Conservation (phyloP, 2,797 vertebrate genomes). For the Poecile montanus region DNA sequence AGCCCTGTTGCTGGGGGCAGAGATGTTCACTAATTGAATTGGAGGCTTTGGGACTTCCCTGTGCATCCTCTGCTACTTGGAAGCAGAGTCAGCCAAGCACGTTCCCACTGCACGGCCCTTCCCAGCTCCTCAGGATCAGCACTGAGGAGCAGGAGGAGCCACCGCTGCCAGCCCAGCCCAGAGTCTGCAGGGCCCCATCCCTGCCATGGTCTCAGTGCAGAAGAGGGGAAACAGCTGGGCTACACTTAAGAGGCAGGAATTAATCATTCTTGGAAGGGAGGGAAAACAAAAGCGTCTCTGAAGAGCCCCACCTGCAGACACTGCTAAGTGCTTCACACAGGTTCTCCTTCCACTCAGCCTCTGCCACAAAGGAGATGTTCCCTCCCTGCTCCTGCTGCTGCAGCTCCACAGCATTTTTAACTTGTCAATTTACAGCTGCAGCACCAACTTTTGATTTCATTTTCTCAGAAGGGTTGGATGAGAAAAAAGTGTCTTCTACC, state of each 20-base stretch:
- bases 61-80: background rate
- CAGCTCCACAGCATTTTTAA: background rate
- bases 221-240: background rate
- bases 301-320: background rate
- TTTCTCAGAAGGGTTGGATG: background rate
- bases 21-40: slow-evolving; percentile 6
- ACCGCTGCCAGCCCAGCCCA: accelerated
- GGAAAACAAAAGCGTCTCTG: background rate
- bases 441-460: background rate
- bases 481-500: background rate
- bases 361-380: background rate
- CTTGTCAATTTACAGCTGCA: background rate
- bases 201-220: background rate
- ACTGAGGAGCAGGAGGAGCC: accelerated
- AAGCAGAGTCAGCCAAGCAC: background rate
- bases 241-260: background rate
- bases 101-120: background rate
- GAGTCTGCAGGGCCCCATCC: background rate
- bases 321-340: background rate
- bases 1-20: background rate
- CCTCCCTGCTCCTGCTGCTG: background rate
- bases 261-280: background rate
- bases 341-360: background rate
- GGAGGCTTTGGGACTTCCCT: background rate
- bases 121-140: background rate